Evolutionary conservation across 2,113 vertebrate genomes (phyloP).

Genomic region (Brachirus orientalis): DNA sequence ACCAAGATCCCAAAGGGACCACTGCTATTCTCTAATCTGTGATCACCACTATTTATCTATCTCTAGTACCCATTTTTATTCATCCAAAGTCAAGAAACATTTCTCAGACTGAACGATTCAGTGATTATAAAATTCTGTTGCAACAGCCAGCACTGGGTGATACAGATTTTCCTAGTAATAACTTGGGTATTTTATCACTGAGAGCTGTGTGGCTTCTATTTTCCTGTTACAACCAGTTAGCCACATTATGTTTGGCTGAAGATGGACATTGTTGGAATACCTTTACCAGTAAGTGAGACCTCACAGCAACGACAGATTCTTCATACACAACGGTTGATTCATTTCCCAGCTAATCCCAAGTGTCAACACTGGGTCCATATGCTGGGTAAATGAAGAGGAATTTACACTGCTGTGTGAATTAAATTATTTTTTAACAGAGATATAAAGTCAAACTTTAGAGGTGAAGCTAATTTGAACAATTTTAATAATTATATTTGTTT

Average conservation of each 20-base stretch:
- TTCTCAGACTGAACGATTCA: slow-evolving; percentile 25
- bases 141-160: background rate
- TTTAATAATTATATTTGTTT: background rate
- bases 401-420: slow-evolving; percentile 11
- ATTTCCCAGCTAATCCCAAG: slow-evolving; percentile 23
- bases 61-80: slow-evolving; percentile 16
- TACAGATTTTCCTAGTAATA: slow-evolving; percentile 34
- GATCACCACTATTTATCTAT: slow-evolving; percentile 57
- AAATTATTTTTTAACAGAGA: background rate
- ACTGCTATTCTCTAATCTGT: slow-evolving; percentile 64
- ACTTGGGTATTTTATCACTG: slow-evolving; percentile 26
- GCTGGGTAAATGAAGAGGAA: slow-evolving; percentile 21
- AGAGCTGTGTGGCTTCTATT: slow-evolving; percentile 36
- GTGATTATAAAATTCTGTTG: slow-evolving; percentile 8
- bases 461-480: background rate
- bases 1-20: slow-evolving; percentile 71
- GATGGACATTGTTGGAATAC: slow-evolving; percentile 46
- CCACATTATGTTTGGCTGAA: slow-evolving; percentile 34
- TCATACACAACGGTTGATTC: slow-evolving; percentile 60
- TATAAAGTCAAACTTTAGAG: background rate
- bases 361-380: slow-evolving; percentile 36
- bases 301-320: slow-evolving; percentile 32
- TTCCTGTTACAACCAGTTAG: slow-evolving; percentile 23
- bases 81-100: slow-evolving; percentile 23
- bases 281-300: slow-evolving; percentile 58